Percentiles rank a stretch among this genome's conserved stretches.
Conservation (phyloP, 2,888 invertebrate genomes). For the Marronus borbonicus region DNA sequence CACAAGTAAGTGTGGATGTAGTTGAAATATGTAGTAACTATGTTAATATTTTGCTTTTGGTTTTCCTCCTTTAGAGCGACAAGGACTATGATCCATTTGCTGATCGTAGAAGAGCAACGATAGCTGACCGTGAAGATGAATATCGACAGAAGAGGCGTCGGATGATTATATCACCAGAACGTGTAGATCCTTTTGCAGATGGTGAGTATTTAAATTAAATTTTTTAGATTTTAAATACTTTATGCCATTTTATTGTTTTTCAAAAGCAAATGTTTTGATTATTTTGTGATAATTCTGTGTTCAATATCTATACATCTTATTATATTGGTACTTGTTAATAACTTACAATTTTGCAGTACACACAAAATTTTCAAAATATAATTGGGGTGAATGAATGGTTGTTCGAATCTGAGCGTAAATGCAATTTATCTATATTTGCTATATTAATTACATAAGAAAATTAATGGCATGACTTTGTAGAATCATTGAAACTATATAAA, state of each 20-base stretch:
- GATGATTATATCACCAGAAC: conserved; percentile 97
- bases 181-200: conserved; percentile 98
- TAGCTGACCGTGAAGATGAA: conserved; percentile 97
- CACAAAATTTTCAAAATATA: conserved; percentile 48
- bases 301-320: not conserved
- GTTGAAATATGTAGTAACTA: not conserved
- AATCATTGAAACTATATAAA: conserved; percentile 41
- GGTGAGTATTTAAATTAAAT: conserved; percentile 76
- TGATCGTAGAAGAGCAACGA: conserved; percentile 90
- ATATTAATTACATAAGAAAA: conserved; percentile 17
- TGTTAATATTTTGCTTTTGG: not conserved
- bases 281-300: conserved; percentile 35
- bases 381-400: conserved; percentile 66
- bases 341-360: conserved; percentile 3
- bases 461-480: conserved; percentile 50
- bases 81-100: conserved; percentile 97
- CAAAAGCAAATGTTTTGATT: conserved; percentile 46
- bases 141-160: conserved; percentile 91
- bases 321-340: not conserved
- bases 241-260: conserved; percentile 34
- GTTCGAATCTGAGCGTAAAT: conserved; percentile 59
- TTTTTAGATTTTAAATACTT: conserved; percentile 21
- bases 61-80: conserved; percentile 77
- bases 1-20: conserved; percentile 77
- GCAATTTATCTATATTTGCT: conserved; percentile 33